Conservation (phyloP, 2,797 vertebrate genomes). For the Xenentodon cancila region DNA sequence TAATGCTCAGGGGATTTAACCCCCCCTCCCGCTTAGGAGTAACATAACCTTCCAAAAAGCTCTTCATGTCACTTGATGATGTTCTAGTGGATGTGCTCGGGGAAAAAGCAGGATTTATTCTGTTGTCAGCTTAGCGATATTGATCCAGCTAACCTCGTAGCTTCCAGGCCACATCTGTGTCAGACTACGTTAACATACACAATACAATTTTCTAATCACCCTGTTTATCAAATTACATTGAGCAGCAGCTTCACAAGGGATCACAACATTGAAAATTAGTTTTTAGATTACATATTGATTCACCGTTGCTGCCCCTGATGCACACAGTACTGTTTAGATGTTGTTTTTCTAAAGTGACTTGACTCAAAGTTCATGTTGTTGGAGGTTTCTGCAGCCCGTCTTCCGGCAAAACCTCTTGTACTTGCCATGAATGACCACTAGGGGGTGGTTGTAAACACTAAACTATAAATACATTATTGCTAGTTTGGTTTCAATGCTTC, state of each 20-base stretch:
- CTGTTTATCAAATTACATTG: constrained; percentile 30
- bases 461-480: no score
- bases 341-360: constrained; percentile 44
- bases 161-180: constrained; percentile 25
- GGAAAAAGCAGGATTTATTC: constrained; percentile 10
- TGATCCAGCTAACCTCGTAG: constrained; percentile 15
- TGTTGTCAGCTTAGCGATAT: constrained; percentile 21
- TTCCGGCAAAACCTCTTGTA: constrained; percentile 20
- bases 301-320: not conserved
- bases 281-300: constrained; percentile 38
- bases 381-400: constrained; percentile 57
- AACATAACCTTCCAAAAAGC: constrained; percentile 15
- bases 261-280: constrained; percentile 22
- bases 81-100: not conserved
- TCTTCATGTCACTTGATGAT: constrained; percentile 5
- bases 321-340: constrained; percentile 16
- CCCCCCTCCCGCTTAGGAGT: constrained; percentile 14
- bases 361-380: constrained; percentile 68
- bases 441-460: no score
- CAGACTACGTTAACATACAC: constrained; percentile 25
- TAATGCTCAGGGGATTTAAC: constrained; percentile 21
- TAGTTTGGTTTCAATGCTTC: no score
- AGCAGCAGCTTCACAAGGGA: constrained; percentile 6
- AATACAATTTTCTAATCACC: constrained; percentile 26
- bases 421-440: constrained; percentile 39